Evolutionary conservation across 2,797 vertebrate species (phyloP).

Genomic region (Lepilemur ruficaudatus): DNA sequence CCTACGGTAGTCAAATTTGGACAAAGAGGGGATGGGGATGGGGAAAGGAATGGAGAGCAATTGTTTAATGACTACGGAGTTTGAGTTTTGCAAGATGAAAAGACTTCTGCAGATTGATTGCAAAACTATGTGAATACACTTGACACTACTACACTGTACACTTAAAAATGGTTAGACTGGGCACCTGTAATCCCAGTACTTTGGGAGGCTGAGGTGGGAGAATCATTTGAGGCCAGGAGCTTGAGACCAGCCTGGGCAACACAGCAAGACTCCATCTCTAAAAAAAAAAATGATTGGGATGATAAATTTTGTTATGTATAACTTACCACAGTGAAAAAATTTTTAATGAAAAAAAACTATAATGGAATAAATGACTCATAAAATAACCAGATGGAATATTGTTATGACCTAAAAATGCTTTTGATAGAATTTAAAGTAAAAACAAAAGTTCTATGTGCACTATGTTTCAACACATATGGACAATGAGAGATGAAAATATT

Average conservation of each 20-base stretch:
- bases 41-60: background rate
- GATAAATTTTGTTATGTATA: background rate
- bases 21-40: background rate
- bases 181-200: background rate
- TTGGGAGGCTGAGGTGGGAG: background rate
- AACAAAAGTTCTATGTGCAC: background rate
- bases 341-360: background rate
- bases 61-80: background rate
- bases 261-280: background rate
- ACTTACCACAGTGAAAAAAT: background rate
- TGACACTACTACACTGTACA: background rate
- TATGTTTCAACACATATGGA: background rate
- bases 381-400: background rate
- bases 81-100: background rate
- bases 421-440: background rate
- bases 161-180: background rate
- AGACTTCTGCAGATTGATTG: background rate
- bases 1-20: background rate
- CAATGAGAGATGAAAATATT: background rate
- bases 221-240: background rate
- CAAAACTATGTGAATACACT: background rate
- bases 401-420: background rate
- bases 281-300: background rate
- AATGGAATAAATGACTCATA: background rate
- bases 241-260: background rate